Base-by-base conservation (phyloP, 1,140 invertebrate species). In the Camponotus floridanus region DNA sequence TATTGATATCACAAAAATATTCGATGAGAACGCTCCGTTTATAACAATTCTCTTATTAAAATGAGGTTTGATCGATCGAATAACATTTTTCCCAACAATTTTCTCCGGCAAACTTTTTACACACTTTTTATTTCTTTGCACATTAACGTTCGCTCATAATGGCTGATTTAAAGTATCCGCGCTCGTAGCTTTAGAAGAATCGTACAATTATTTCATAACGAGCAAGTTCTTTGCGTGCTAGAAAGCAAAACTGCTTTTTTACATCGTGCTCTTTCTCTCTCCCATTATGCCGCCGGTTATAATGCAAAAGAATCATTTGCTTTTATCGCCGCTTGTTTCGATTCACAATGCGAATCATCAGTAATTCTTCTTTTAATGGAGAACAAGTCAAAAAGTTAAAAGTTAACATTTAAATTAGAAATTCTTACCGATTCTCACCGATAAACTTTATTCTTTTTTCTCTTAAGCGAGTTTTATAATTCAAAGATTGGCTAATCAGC, bases 161-260 rank as follows among this genome's bases (percentile, higher is more conserved):
- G 26, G 42, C 59, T 33, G 6, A 78, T 78, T 51, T 8, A 78
- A 45, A 67, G 13, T 4, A 7, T 6, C 61, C 18, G 33, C 48
- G 55, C 57, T 57, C 8, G 21, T 42, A 55, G 64, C n/a, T 79
- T 67, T 39, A 21, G 13, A 67, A 79, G 13, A 57, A 70, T n/a
- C 21, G 21, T 42, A n/a, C 9, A n/a, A 80, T 70, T 70, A 80
- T 70, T 80, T 80, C 21, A 70, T 70, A 80, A 57, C 15, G 78
- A 57, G 33, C 8, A 42, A 70, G 64, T 80, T 70, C 51, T 36
- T 57, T 70, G 78, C n/a, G 9, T 51, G 48, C 48, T 15, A 57
- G 57, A n/a, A 39, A 57, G 21, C 9, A 67, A 51, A 42, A 15
- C 4, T 15, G 45, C 13, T 51, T 68, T 78, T 26, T 65, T 33